Conservation (phyloP, 2,888 invertebrate genomes). For the Apamea epomidion region DNA sequence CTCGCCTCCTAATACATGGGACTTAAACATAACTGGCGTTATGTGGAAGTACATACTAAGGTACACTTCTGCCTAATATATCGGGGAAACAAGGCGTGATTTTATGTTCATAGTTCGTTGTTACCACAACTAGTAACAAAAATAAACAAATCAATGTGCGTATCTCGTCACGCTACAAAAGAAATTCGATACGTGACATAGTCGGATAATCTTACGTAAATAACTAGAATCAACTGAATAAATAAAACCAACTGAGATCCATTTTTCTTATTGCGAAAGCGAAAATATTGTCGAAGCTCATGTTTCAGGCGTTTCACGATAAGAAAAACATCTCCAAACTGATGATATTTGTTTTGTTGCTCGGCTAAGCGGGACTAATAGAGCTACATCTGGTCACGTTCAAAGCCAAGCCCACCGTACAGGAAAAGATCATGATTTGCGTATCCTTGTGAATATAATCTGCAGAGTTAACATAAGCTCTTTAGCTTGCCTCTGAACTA, state of each 20-base stretch:
- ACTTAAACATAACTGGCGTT: too few relatives aligned
- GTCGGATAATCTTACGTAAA: conserved; percentile 45
- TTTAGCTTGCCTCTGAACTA: neutral
- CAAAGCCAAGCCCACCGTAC: neutral
- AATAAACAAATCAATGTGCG: neutral
- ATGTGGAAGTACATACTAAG: neutral
- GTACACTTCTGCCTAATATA: neutral
- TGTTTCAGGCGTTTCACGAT: conserved; percentile 48
- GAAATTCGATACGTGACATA: conserved; percentile 19
- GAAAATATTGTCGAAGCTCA: conserved; percentile 56
- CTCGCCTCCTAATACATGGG: too few relatives aligned
- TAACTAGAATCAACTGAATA: conserved; percentile 45
- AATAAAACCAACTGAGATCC: conserved; percentile 42
- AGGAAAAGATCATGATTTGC: neutral
- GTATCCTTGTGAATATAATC: neutral
- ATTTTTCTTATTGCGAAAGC: conserved; percentile 50
- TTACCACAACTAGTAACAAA: conserved; percentile 9
- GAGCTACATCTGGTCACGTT: conserved; percentile 30
- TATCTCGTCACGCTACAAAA: neutral
- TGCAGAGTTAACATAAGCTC: neutral
- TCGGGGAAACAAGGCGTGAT: neutral
- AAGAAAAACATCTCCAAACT: conserved; percentile 47
- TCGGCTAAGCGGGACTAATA: conserved; percentile 31
- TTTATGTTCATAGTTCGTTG: conserved; percentile 13
- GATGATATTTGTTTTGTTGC: conserved; percentile 52